phyloP scores from a whole-genome alignment of 2,888 invertebrate species.

The Tyria jacobaeae region DNA sequence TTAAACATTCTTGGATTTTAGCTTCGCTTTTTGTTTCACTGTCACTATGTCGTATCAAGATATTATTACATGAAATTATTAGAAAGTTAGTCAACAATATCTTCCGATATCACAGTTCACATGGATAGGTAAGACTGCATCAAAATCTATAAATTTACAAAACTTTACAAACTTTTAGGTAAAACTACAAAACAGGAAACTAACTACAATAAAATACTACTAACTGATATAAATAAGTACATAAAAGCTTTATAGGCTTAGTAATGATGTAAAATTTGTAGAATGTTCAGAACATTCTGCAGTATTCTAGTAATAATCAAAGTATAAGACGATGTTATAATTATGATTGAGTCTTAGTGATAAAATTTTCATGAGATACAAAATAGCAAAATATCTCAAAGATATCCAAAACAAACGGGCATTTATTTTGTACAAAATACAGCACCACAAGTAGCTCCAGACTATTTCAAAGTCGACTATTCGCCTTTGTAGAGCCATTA shows the following conservation, averaged over 20 bases:
- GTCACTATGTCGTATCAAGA: no score
- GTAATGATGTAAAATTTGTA: background rate
- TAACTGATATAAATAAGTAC: no score
- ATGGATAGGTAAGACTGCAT: no score
- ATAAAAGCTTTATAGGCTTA: no score
- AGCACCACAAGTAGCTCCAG: background rate
- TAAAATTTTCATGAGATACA: background rate
- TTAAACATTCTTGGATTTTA: no score
- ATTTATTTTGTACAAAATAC: background rate
- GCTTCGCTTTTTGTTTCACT: no score
- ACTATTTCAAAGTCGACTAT: constrained; percentile 8
- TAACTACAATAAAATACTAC: no score
- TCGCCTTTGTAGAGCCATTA: constrained; percentile 28
- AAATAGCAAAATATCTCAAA: background rate
- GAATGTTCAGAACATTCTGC: background rate
- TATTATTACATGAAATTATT: no score
- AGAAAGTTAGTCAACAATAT: background rate
- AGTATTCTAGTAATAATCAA: background rate
- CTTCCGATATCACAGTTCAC: no score
- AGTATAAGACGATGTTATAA: background rate
- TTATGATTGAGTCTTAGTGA: background rate
- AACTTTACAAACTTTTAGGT: no score
- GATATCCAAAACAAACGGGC: background rate
- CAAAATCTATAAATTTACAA: no score
- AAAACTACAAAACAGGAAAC: no score